Conservation (phyloP, 2,888 invertebrate genomes). For the Lasioglossum morio region DNA sequence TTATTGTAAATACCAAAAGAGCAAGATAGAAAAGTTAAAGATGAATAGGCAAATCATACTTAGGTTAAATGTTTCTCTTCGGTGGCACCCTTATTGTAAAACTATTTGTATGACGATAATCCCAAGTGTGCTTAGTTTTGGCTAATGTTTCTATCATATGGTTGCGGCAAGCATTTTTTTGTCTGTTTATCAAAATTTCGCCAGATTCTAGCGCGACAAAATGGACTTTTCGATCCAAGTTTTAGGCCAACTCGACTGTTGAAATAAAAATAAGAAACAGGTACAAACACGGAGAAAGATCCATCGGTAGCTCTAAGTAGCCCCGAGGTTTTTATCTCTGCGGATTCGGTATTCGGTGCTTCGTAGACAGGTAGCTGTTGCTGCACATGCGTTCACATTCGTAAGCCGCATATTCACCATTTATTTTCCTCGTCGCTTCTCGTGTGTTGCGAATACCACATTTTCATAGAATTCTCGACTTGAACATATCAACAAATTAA, state of each 20-base stretch:
- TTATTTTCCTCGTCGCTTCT: not conserved
- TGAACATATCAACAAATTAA: not conserved
- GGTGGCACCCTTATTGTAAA: slow-evolving; percentile 61
- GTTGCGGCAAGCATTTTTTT: slow-evolving; percentile 74
- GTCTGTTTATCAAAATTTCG: slow-evolving; percentile 64
- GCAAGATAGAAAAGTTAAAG: slow-evolving; percentile 5
- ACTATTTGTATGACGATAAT: slow-evolving; percentile 54
- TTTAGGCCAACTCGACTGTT: slow-evolving; percentile 67
- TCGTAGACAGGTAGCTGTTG: slow-evolving; percentile 68
- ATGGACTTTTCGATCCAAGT: slow-evolving; percentile 39
- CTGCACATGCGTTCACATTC: slow-evolving; percentile 69
- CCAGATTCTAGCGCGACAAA: slow-evolving; percentile 58
- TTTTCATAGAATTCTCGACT: not conserved
- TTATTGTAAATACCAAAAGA: slow-evolving; percentile 29
- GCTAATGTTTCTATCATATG: slow-evolving; percentile 76
- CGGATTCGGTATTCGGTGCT: slow-evolving; percentile 63
- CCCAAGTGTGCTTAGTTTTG: slow-evolving; percentile 49
- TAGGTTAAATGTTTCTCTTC: slow-evolving; percentile 68
- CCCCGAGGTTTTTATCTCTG: slow-evolving; percentile 69
- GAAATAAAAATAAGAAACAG: slow-evolving; percentile 72
- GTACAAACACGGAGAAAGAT: slow-evolving; percentile 76
- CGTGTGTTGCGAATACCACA: not conserved
- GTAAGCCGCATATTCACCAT: slow-evolving; percentile 54
- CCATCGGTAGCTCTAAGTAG: slow-evolving; percentile 73
- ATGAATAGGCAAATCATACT: slow-evolving; percentile 69